These are phyloP conservation scores for Caiman crocodilus DNA, from an alignment of 2,797 vertebrate genomes.

Conservation along the genomic window DNA sequence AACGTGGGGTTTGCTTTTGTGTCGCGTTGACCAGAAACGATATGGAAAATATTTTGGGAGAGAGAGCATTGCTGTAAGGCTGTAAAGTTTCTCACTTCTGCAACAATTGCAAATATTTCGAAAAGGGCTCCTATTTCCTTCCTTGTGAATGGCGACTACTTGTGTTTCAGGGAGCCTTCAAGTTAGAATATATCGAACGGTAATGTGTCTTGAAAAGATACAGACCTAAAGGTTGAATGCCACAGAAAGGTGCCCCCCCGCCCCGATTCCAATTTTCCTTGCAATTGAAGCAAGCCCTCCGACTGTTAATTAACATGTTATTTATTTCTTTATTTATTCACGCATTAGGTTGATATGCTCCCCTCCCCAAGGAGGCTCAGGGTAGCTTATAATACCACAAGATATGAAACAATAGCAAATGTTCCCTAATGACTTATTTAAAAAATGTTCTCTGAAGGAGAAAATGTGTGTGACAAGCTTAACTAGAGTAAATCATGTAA, in stretches of 20 bases:
- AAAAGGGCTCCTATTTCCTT: neutral
- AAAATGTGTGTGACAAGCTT: neutral
- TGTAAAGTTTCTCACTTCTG: neutral
- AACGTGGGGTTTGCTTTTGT: too few relatives aligned
- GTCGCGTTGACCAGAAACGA: too few relatives aligned
- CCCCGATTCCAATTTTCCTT: neutral
- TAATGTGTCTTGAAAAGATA: neutral
- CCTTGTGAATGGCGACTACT: neutral
- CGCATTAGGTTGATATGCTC: too few relatives aligned
- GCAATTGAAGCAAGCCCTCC: neutral
- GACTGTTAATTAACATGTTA: neutral
- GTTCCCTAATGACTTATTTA: neutral
- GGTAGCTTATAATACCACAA: too few relatives aligned
- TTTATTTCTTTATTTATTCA: neutral
- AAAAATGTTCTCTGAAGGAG: neutral
- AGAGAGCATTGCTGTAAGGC: neutral
- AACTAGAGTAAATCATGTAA: neutral
- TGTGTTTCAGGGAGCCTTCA: neutral
- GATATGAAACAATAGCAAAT: too few relatives aligned
- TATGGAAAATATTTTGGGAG: neutral
- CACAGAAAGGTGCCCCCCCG: neutral
- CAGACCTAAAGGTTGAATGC: neutral
- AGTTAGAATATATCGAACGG: neutral
- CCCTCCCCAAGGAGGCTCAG: too few relatives aligned
- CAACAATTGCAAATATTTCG: neutral